A percentile compares a stretch with the other conserved stretches of the same genome.
Conservation (phyloP, 2,113 vertebrate genomes). For the Poeciliopsis turrubarensis region DNA sequence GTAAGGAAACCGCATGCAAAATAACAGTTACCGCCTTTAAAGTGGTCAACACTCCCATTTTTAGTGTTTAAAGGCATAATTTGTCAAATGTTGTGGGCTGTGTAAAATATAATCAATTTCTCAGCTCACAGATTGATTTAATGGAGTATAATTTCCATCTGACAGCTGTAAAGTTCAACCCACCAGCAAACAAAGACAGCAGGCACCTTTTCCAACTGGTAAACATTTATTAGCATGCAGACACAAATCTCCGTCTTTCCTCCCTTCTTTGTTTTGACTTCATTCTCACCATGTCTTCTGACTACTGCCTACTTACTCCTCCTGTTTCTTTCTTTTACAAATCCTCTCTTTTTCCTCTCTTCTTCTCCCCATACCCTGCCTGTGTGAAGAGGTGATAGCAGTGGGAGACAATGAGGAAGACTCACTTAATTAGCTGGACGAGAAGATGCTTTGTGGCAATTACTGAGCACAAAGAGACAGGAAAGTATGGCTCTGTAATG, state of each 20-base stretch:
- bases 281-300: neutral
- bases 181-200: slow-evolving; percentile 40
- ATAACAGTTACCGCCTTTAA: neutral
- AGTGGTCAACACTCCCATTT: neutral
- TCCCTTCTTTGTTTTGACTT: slow-evolving; percentile 35
- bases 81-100: neutral
- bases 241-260: slow-evolving; percentile 56
- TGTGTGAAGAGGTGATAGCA: slow-evolving; percentile 68
- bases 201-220: slow-evolving; percentile 52
- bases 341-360: slow-evolving; percentile 19
- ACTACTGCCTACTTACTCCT: slow-evolving; percentile 35
- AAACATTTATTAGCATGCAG: slow-evolving; percentile 67
- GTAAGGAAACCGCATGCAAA: neutral
- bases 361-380: slow-evolving; percentile 30
- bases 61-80: neutral
- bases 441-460: slow-evolving; percentile 85
- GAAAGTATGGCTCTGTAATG: slow-evolving; percentile 70
- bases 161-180: slow-evolving; percentile 34
- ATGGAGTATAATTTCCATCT: slow-evolving; percentile 22
- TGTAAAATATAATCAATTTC: neutral
- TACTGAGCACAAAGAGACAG: slow-evolving; percentile 77
- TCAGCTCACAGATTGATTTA: slow-evolving; percentile 21
- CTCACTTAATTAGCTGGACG: slow-evolving; percentile 82
- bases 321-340: slow-evolving; percentile 30
- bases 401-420: slow-evolving; percentile 76